Base-by-base conservation (phyloP, 2,797 vertebrate genomes). In the Myotis findleyi region DNA sequence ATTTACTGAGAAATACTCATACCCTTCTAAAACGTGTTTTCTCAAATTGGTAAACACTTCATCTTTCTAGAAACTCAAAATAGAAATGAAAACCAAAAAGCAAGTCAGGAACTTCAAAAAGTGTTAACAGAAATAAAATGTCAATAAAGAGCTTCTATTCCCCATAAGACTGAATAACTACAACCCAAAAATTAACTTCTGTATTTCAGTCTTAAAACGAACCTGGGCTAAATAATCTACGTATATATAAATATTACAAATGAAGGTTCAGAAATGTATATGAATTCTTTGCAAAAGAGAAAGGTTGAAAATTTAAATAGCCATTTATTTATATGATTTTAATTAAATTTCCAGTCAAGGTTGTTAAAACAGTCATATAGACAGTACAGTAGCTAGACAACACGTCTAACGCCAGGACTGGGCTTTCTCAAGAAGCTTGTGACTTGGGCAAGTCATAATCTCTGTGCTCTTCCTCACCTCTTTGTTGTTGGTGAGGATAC, bases 31-130 rank as follows among this genome's bases (percentile, higher is more conserved):
- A 71, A 69, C 18, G 5, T 53, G 20, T 66, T 79, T 93, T 87
- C 76, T 79, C n/a, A 36, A 92, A 77, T 2, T 87, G 38, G 10
- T 76, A 75, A 80, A 81, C 30, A 53, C 21, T 82, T 89, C 71
- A 79, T 51, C 21, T 83, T 95, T 84, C 57, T 86, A 73, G 33
- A 81, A 89, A 77, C 44, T 83, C 27, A 17, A 91, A 82, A 72
- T 33, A 94, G 18, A 95, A 92, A 62, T 87, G 64, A 80, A 94
- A 90, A 59, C 23, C n/a, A 83, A 36, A 89, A 75, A 86, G 44
- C 41, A 83, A 87, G 17, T 69, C 72, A 79, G 30, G 25, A 21
- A 73, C 41, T 83, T 73, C 30, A n/a, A 89, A 96, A 77, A 89
- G 18, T 64, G 13, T 57, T 80, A 81, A 80, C 64, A 73, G 55